Conservation (phyloP, 2,113 vertebrate species). For the Paracanthobrama guichenoti region DNA sequence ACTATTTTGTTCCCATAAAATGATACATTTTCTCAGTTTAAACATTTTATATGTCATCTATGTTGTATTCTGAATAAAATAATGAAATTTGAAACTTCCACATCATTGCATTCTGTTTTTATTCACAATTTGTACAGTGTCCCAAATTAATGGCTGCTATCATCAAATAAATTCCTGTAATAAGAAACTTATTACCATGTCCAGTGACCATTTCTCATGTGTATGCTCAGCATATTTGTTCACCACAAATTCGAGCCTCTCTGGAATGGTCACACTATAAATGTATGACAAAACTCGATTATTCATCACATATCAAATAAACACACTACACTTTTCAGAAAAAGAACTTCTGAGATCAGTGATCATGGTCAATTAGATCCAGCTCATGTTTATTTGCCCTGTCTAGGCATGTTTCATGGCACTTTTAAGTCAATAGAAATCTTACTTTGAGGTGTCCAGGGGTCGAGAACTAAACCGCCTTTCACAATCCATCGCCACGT, state of each 20-base stretch:
- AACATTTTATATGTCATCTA: too few relatives aligned
- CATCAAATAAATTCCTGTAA: not conserved
- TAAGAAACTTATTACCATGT: constrained; percentile 81
- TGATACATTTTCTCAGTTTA: too few relatives aligned
- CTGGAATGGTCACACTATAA: constrained; percentile 84
- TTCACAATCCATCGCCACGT: constrained; percentile 82
- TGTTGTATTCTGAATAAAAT: too few relatives aligned
- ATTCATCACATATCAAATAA: not conserved
- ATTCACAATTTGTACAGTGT: too few relatives aligned
- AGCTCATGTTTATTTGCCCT: not conserved
- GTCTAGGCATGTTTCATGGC: too few relatives aligned
- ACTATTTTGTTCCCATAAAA: too few relatives aligned
- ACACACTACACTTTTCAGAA: not conserved
- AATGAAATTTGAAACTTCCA: too few relatives aligned
- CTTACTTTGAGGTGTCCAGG: constrained; percentile 88
- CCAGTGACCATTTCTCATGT: constrained; percentile 95
- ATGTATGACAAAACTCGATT: constrained; percentile 36
- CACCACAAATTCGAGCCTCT: constrained; percentile 88
- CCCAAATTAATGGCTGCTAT: not conserved
- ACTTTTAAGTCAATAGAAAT: not conserved
- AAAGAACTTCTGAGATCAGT: not conserved
- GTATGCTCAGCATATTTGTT: constrained; percentile 95
- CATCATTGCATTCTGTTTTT: too few relatives aligned
- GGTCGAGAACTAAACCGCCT: constrained; percentile 90
- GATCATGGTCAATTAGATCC: not conserved